A percentile compares a stretch with the other conserved stretches of the same genome.
phyloP scores from a whole-genome alignment of 2,888 invertebrate genomes.

The Protula sp. region DNA sequence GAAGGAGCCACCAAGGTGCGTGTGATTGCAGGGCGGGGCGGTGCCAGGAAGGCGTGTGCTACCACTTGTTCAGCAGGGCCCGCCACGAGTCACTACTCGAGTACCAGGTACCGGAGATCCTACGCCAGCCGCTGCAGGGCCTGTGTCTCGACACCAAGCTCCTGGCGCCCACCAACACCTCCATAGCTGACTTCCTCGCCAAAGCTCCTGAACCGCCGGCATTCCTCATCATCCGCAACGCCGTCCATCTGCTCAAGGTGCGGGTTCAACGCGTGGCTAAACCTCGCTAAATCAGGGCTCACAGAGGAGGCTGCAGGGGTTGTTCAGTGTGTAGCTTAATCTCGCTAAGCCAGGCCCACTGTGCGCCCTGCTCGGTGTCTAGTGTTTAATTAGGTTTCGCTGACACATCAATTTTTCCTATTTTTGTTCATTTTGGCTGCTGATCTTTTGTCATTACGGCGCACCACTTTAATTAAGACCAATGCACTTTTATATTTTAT shows the following conservation, averaged over 20 bases:
- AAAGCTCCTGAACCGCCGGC: constrained; percentile 84
- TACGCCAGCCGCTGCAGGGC: constrained; percentile 79
- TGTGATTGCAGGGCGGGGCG: constrained; percentile 75
- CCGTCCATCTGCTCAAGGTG: constrained; percentile 61
- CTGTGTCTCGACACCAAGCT: constrained; percentile 81
- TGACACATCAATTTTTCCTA: too few relatives aligned
- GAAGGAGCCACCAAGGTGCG: too few relatives aligned
- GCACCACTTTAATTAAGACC: too few relatives aligned
- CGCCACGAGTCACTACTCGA: constrained; percentile 66
- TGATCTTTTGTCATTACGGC: too few relatives aligned
- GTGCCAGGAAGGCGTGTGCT: constrained; percentile 75
- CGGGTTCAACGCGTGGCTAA: neutral
- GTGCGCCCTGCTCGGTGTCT: too few relatives aligned
- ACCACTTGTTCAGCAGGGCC: constrained; percentile 74
- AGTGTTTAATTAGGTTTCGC: too few relatives aligned
- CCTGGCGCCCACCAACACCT: constrained; percentile 68
- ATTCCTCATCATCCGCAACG: constrained; percentile 69
- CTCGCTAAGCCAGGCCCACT: too few relatives aligned
- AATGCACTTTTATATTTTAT: neutral
- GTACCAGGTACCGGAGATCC: constrained; percentile 79
- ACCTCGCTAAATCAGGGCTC: neutral
- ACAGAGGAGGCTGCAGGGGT: neutral
- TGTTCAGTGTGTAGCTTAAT: too few relatives aligned
- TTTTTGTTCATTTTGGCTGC: too few relatives aligned
- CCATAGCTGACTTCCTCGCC: constrained; percentile 76